Evolutionary conservation across 2,113 vertebrate species (phyloP).

Genomic region (Prunella himalayana): DNA sequence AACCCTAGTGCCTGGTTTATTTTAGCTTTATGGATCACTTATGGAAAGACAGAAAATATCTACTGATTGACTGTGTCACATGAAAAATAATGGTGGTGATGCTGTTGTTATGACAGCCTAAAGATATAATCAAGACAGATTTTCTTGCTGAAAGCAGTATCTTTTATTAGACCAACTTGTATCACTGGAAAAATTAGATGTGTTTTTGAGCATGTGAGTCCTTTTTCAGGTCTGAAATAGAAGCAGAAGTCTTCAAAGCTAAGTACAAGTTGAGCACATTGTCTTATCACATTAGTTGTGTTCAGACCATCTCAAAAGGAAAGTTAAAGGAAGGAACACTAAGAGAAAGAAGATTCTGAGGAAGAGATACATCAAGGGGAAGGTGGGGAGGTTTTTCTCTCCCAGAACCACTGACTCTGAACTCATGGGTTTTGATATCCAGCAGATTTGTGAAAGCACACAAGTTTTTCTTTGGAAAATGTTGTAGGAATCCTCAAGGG

Average conservation of each 20-base stretch:
- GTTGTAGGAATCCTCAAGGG: not conserved
- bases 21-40: not conserved
- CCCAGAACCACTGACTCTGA: not conserved
- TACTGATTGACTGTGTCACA: not conserved
- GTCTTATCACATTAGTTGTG: not conserved
- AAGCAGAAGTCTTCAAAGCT: not conserved
- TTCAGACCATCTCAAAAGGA: not conserved
- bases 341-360: not conserved
- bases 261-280: not conserved
- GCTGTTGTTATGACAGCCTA: constrained; percentile 21
- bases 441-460: not conserved
- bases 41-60: not conserved
- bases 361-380: not conserved
- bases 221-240: not conserved
- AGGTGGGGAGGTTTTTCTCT: not conserved
- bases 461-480: not conserved
- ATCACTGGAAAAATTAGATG: not conserved
- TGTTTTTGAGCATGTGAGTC: not conserved
- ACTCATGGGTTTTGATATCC: not conserved
- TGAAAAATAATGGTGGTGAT: not conserved
- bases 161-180: constrained; percentile 12
- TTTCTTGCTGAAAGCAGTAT: not conserved
- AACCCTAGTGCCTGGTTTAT: not conserved
- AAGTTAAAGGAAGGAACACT: not conserved
- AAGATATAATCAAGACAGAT: constrained; percentile 15